A percentile compares a stretch with the other conserved stretches of the same genome.
Evolutionary conservation across 2,888 invertebrate species (phyloP).

Genomic region (Tachina grossa): DNA sequence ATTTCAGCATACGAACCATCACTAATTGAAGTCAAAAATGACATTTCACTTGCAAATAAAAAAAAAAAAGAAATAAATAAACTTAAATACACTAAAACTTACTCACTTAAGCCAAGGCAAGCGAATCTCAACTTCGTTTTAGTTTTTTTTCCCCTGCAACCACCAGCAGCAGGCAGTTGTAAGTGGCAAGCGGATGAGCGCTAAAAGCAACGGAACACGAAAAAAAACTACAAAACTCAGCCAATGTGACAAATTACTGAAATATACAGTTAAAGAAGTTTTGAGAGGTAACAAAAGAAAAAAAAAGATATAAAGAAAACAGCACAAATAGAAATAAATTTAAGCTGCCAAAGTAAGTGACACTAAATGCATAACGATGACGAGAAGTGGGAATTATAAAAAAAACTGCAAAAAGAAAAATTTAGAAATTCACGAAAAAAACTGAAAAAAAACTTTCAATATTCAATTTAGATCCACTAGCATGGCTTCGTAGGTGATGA

Average conservation of each 20-base stretch:
- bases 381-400: not conserved
- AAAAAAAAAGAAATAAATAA: constrained; percentile 18
- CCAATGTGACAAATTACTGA: constrained; percentile 65
- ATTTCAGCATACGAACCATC: constrained; percentile 43
- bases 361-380: constrained; percentile 57
- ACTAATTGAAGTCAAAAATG: constrained; percentile 55
- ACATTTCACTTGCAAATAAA: constrained; percentile 7
- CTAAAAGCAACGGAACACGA: constrained; percentile 26
- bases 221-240: constrained; percentile 40
- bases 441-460: constrained; percentile 7
- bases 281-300: not conserved
- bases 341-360: constrained; percentile 47
- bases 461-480: constrained; percentile 24
- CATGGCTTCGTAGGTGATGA: constrained; percentile 19
- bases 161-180: not conserved
- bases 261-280: constrained; percentile 51
- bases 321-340: constrained; percentile 41
- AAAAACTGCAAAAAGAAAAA: not conserved
- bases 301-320: not conserved
- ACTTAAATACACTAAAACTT: constrained; percentile 19
- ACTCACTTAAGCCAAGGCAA: constrained; percentile 35
- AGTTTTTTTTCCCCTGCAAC: not conserved
- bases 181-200: constrained; percentile 17
- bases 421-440: constrained; percentile 9
- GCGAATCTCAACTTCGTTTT: constrained; percentile 24